Percentiles rank a stretch among this genome's conserved stretches.
Evolutionary conservation across 2,113 vertebrate genomes (phyloP).

Genomic region (Hippocampus guttulatus): DNA sequence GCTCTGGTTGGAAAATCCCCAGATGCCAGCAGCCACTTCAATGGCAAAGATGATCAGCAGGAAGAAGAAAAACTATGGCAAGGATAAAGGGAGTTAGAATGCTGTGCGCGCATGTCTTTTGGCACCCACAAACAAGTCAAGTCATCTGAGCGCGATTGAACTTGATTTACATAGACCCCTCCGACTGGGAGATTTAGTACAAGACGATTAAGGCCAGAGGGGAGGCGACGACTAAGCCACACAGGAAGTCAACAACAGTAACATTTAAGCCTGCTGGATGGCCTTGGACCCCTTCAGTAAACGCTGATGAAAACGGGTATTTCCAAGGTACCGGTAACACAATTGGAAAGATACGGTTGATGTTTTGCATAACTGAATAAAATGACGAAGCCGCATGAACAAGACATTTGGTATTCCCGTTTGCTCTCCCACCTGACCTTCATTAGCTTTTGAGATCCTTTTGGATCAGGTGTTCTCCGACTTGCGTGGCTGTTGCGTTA

Average conservation of each 20-base stretch:
- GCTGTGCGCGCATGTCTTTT: slow-evolving; percentile 15
- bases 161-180: slow-evolving; percentile 35
- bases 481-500: neutral
- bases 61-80: slow-evolving; percentile 86
- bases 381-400: neutral
- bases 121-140: slow-evolving; percentile 28
- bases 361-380: neutral
- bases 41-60: slow-evolving; percentile 91
- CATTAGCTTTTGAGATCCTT: too few species aligned
- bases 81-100: slow-evolving; percentile 21
- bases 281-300: slow-evolving; percentile 41
- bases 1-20: slow-evolving; percentile 90
- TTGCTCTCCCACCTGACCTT: neutral
- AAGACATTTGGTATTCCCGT: neutral
- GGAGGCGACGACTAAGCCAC: slow-evolving; percentile 1
- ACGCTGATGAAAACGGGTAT: slow-evolving; percentile 21
- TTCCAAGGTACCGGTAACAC: slow-evolving; percentile 2
- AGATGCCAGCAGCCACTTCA: slow-evolving; percentile 91
- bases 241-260: slow-evolving; percentile 16
- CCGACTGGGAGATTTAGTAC: slow-evolving; percentile 50
- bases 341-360: neutral
- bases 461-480: neutral
- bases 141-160: slow-evolving; percentile 43
- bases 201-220: slow-evolving; percentile 49
- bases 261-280: slow-evolving; percentile 24